Evolutionary conservation across 2,113 vertebrate genomes (phyloP).

Genomic region (Caranx melampygus): DNA sequence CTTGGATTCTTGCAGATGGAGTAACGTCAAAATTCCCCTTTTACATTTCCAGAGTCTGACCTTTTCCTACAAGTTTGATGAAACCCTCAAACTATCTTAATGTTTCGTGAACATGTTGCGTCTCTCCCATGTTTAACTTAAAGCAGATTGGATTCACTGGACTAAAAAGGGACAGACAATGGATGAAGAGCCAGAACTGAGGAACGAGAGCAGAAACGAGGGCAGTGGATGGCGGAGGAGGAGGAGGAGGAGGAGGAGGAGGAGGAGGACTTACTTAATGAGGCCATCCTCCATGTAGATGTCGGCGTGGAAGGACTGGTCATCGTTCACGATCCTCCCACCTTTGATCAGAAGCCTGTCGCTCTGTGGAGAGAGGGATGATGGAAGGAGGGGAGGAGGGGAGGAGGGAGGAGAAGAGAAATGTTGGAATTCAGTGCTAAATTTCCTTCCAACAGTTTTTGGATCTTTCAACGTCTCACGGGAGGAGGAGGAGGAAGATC

Average conservation of each 20-base stretch:
- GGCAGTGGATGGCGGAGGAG: constrained; percentile 7
- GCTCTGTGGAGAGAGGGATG: constrained; percentile 83
- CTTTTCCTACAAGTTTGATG: background rate
- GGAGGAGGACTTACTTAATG: constrained; percentile 91
- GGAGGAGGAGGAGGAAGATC: background rate
- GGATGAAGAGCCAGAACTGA: background rate
- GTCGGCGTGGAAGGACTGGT: constrained; percentile 96
- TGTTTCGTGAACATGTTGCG: no score
- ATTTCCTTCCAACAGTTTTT: background rate
- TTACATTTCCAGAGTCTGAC: background rate
- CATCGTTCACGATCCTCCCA: constrained; percentile 97
- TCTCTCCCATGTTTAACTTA: no score
- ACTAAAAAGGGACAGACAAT: background rate
- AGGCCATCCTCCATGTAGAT: constrained; percentile 99
- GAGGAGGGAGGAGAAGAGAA: background rate
- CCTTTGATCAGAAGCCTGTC: constrained; percentile 98
- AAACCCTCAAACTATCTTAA: background rate
- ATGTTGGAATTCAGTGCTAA: constrained; percentile 4
- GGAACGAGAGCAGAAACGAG: constrained; percentile 9
- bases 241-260: constrained; percentile 14
- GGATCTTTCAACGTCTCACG: background rate
- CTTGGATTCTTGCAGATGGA: background rate
- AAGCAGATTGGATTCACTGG: no score
- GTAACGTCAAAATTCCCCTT: background rate
- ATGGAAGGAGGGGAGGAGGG: background rate